Conservation (phyloP, 2,113 vertebrate species). For the Oreochromis niloticus region DNA sequence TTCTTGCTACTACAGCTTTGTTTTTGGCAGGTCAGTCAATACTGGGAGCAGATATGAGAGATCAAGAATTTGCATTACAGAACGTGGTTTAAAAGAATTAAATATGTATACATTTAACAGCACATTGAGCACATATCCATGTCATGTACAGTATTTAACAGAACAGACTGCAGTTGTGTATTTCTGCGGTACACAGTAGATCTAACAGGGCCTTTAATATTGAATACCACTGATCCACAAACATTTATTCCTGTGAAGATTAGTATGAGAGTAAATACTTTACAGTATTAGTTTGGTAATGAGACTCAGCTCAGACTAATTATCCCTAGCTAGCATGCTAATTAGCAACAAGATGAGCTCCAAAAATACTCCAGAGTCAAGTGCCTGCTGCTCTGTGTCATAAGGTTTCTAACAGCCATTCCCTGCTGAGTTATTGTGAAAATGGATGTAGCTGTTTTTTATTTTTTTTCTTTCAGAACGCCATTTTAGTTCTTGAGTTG, state of each 20-base stretch:
- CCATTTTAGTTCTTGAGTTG: slow-evolving; percentile 6
- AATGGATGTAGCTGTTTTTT: not conserved
- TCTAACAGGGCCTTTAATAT: not conserved
- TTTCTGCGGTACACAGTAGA: not conserved
- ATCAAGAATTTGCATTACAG: not conserved
- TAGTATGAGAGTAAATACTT: not conserved
- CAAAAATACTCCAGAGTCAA: not conserved
- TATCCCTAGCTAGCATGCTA: not conserved
- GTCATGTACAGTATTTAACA: not conserved
- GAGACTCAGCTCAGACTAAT: not conserved
- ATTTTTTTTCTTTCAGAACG: not conserved
- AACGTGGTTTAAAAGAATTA: not conserved
- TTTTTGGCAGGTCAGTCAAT: not conserved
- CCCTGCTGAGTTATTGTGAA: not conserved
- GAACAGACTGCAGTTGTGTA: not conserved
- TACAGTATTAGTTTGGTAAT: not conserved
- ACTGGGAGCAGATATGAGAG: not conserved
- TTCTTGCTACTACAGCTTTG: not conserved
- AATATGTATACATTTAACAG: not conserved
- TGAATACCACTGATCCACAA: not conserved
- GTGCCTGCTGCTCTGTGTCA: not conserved
- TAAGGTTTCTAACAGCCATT: not conserved
- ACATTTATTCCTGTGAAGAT: not conserved
- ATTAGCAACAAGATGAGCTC: slow-evolving; percentile 5
- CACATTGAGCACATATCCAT: not conserved